Evolutionary conservation across 2,113 vertebrate species (phyloP), one percentile per base, ranked within the genome.

Genomic region (Catharus minimus): DNA sequence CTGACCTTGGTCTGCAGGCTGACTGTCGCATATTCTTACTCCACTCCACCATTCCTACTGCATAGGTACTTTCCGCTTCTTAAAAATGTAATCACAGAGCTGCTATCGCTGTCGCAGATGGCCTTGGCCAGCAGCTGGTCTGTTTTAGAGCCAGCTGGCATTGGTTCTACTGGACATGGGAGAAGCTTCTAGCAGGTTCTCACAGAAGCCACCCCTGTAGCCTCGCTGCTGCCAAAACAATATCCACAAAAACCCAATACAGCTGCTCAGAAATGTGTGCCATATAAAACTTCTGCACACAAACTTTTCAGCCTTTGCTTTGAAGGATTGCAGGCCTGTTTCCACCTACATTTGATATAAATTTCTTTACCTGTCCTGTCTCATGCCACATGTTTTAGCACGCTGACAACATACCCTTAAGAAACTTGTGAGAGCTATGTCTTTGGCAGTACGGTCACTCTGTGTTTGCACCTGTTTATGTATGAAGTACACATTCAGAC

Each of bases 61-160:
- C 58, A 36, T 5, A 60, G 60, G 15, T 47, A 47, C 28, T 53
- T 65, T 16, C 8, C 14, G 15, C 32, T 82, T 62, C 43, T 38
- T 44, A 28, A 38, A 49, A 62, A 38, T 7, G 15, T 43, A 23
- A 57, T 30, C 16, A 50, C 36, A 76, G 41, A 23, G 30, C 65
- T 33, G 27, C 38, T 71, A 8, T 56, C 50, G 30, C 38, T 0
- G 0, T 9, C 0, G 0, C 44, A 21, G 20, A 71, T 5, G 50
- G 57, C 56, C 43, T 69, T 56, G 36, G 56, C 30, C 57, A 71
- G 57, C 2, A 0, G 32, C 23, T 18, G 43, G 43, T 50, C 36
- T 14, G 4, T 5, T 43, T 13, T 39, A 50, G 38, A 57, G 72
- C 65, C 44, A 55, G 79, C 43, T 89, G 72, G 23, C 36, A 69